Percentiles rank a stretch among this genome's conserved stretches.
Evolutionary conservation across 2,888 invertebrate genomes (phyloP).

Genomic region (Acrocyrtus sp.): DNA sequence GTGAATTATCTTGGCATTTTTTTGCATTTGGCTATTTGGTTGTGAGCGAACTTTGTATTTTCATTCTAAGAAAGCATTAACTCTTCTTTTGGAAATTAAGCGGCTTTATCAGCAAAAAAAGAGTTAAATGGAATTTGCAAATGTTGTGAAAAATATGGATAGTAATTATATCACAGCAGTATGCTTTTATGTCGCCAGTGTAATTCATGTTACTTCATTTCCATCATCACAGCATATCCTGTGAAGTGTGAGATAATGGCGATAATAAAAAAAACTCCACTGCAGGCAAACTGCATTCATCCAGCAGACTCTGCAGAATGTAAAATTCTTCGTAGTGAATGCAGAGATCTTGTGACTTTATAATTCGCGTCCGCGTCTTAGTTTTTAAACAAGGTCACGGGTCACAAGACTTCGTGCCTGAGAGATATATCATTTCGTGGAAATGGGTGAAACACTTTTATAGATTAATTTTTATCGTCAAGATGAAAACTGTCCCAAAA

Average conservation of each 20-base stretch:
- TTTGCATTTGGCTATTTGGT: neutral
- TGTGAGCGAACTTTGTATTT: neutral
- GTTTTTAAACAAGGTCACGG: neutral
- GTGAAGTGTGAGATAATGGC: no score
- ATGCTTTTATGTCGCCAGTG: neutral
- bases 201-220: no score
- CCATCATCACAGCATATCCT: no score
- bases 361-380: no score
- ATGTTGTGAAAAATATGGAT: neutral
- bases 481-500: neutral
- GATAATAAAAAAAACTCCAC: no score
- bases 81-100: neutral
- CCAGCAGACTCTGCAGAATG: no score
- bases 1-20: neutral
- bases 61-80: constrained; percentile 27
- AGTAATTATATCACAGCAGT: neutral
- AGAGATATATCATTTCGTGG: neutral
- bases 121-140: constrained; percentile 23
- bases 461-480: neutral
- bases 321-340: no score
- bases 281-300: neutral
- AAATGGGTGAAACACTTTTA: no score
- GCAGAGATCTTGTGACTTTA: no score
- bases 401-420: neutral
- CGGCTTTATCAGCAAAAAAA: constrained; percentile 13